Conservation (phyloP, 2,888 invertebrate genomes). For the Caradrina kadenii region DNA sequence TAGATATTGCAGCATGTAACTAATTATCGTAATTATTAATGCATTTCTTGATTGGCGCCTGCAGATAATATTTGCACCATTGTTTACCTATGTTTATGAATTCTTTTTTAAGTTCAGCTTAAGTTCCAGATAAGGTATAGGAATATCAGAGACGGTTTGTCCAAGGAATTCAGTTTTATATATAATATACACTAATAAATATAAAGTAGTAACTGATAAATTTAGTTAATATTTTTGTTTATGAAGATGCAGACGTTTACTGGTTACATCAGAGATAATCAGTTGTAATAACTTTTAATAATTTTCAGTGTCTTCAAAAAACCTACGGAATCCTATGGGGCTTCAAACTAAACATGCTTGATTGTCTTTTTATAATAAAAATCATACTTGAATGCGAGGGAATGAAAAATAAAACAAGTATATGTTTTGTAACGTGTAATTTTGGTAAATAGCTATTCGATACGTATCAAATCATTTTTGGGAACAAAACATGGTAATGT, state of each 20-base stretch:
- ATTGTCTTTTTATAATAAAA: conserved; percentile 80
- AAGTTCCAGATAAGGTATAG: background rate
- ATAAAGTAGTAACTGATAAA: too few relatives aligned
- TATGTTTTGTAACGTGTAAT: conserved; percentile 86
- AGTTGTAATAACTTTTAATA: background rate
- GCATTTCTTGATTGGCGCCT: conserved; percentile 27
- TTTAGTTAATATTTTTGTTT: background rate
- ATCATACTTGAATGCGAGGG: conserved; percentile 84
- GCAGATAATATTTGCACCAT: conserved; percentile 11
- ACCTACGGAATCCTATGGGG: conserved; percentile 67
- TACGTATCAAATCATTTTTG: conserved; percentile 86
- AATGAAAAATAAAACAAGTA: conserved; percentile 87
- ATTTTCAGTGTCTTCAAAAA: background rate
- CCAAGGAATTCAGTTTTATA: background rate
- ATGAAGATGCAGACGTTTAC: too few relatives aligned
- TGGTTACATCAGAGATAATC: background rate
- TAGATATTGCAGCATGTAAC: conserved; percentile 14
- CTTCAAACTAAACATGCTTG: conserved; percentile 61
- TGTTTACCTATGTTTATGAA: conserved; percentile 9
- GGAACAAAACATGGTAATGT: conserved; percentile 81
- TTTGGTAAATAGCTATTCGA: conserved; percentile 88
- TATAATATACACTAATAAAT: background rate
- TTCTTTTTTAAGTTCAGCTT: background rate
- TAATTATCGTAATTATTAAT: conserved; percentile 31
- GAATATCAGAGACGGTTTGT: background rate